These are phyloP conservation scores for Jaculus jaculus DNA, from an alignment of 2,113 vertebrate species.

Conservation along the genomic window DNA sequence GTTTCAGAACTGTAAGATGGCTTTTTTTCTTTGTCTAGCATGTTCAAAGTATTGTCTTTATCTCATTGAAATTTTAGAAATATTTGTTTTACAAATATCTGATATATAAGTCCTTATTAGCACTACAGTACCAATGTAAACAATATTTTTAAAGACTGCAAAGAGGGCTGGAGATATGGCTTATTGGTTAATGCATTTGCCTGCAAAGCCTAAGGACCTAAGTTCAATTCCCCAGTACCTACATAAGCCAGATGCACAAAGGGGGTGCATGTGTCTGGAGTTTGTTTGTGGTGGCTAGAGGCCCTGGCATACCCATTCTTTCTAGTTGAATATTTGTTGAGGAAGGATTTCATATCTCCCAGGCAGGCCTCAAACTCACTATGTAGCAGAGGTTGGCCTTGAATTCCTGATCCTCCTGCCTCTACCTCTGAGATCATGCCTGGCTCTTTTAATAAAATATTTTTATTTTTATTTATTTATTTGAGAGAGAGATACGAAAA, in stretches of 20 bases:
- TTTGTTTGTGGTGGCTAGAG: too few species aligned
- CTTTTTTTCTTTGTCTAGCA: background rate
- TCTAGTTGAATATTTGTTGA: background rate
- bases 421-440: background rate
- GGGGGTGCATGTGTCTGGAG: too few species aligned
- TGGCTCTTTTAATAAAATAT: background rate
- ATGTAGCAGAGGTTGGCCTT: background rate
- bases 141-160: background rate
- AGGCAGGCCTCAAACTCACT: too few species aligned
- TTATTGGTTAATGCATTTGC: too few species aligned
- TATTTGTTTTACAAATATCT: background rate
- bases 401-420: background rate
- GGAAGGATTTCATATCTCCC: background rate
- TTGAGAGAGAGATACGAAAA: background rate
- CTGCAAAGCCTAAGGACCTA: too few species aligned
- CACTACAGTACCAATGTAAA: background rate
- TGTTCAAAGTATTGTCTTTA: slow-evolving; percentile 1
- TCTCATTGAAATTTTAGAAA: background rate
- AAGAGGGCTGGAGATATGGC: too few species aligned
- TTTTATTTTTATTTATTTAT: background rate
- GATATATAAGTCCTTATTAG: slow-evolving; percentile 1
- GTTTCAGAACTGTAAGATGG: slow-evolving; percentile 17
- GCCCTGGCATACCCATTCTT: too few species aligned
- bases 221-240: too few species aligned
- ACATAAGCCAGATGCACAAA: too few species aligned